Evolutionary conservation across 2,113 vertebrate species (phyloP), one percentile per base, ranked within the genome.

Genomic region (Pteropus alecto): DNA sequence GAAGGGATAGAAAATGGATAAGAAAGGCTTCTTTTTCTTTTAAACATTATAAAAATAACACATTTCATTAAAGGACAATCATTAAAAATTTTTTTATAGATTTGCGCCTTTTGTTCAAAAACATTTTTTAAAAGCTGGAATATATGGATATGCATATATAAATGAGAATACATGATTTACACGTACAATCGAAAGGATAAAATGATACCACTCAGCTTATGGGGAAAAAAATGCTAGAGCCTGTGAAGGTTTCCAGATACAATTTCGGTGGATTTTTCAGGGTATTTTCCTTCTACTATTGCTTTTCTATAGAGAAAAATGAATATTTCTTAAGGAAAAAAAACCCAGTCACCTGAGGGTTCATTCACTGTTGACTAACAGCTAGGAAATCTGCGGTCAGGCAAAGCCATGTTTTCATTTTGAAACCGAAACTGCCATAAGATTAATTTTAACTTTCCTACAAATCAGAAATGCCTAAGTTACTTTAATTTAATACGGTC

Each of bases 391-490:
- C 96, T 96, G 95, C 0, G 95, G 97, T 90, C 61, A 90, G 95
- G 87, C 95, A 85, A 58, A 90, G 70, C n/a, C 73, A 41, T 95
- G 96, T 96, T 94, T 96, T 93, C 96, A 87, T 98, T 98, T 85
- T 97, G 94, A 98, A 98, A 98, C 87, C 63, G 46, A 96, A 96
- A 92, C 95, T 74, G 94, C 77, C 15, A 5, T 74, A 78, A 92
- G 94, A 97, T 97, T 97, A 97, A 97, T 90, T 94, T 97, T 95
- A 91, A 94, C 87, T 96, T 97, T 98, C 87, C 92, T 96, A 78
- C 96, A 90, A 97, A 95, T 97, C 97, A 97, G 97, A 98, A 98
- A 97, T 6, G 9, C 87, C 97, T 87, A 98, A 97, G 95, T 96
- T 97, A 93, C 67, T 97, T 97, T 51, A 89, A 97, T 98, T 97